Evolutionary conservation across 92 coral and sea anemone genomes (phyloP).

Genomic region (Zoanthus sociatus): DNA sequence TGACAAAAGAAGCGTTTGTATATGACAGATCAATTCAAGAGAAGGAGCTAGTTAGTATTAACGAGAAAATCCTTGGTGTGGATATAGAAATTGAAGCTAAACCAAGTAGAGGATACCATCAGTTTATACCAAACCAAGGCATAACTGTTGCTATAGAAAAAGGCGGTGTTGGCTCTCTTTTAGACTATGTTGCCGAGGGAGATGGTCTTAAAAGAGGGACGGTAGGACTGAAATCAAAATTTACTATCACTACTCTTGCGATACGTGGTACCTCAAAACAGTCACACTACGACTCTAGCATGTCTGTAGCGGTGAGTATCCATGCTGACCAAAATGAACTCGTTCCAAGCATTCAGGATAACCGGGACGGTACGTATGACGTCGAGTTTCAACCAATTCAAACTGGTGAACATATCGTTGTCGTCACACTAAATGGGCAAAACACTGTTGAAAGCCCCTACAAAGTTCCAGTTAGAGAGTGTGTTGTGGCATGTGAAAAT

Average conservation of each 20-base stretch:
- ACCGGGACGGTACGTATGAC: conserved; percentile 17
- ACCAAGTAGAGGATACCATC: conserved; percentile 43
- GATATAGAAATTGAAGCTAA: conserved; percentile 19
- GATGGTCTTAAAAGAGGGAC: conserved; percentile 29
- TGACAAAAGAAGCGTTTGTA: neutral
- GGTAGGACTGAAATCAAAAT: conserved; percentile 28
- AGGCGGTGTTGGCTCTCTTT: conserved; percentile 41
- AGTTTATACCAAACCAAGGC: conserved; percentile 33
- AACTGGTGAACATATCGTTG: conserved; percentile 11
- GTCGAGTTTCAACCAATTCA: conserved; percentile 18
- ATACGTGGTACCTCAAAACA: conserved; percentile 33
- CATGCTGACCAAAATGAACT: neutral
- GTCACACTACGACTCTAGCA: conserved; percentile 28
- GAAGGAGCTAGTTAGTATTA: neutral
- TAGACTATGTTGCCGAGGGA: conserved; percentile 42
- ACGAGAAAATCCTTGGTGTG: neutral
- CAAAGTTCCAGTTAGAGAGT: conserved; percentile 29
- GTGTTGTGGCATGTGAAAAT: conserved; percentile 32
- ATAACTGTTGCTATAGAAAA: conserved; percentile 5
- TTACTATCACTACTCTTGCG: conserved; percentile 34
- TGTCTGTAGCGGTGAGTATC: conserved; percentile 19
- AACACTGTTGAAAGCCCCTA: conserved; percentile 37
- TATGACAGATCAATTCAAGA: neutral
- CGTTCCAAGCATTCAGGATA: conserved; percentile 10
- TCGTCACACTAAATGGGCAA: conserved; percentile 23